These are phyloP conservation scores for Lordiphosa andalusiaca DNA, from an alignment of 2,888 invertebrate species.

Conservation along the genomic window DNA sequence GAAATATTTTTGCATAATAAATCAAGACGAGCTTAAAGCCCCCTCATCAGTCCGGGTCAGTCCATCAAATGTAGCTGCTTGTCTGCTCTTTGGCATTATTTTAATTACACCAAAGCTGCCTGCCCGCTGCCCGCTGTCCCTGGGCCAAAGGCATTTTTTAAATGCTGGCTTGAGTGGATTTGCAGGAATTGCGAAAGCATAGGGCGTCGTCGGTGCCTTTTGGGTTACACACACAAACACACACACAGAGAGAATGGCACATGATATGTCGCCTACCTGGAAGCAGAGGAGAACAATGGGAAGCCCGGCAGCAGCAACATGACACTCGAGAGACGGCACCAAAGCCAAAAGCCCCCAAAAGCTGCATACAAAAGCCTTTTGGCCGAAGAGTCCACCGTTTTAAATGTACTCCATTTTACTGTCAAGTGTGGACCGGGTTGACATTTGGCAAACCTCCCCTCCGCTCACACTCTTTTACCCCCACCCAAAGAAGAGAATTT, in stretches of 20 bases:
- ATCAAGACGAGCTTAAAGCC: conserved; percentile 62
- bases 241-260: conserved; percentile 31
- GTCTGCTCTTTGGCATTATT: conserved; percentile 56
- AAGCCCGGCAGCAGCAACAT: conserved; percentile 41
- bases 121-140: not conserved
- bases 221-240: conserved; percentile 8
- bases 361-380: conserved; percentile 51
- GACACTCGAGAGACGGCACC: conserved; percentile 49
- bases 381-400: conserved; percentile 42
- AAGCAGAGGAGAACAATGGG: conserved; percentile 44
- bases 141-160: conserved; percentile 60
- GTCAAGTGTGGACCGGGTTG: conserved; percentile 72
- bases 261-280: conserved; percentile 74
- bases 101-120: conserved; percentile 59
- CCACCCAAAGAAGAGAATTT: conserved; percentile 54
- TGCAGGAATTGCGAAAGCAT: conserved; percentile 15
- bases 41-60: conserved; percentile 10
- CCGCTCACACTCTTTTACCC: not conserved
- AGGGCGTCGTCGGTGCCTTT: conserved; percentile 8
- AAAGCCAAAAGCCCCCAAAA: conserved; percentile 47
- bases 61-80: conserved; percentile 46
- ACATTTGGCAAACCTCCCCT: conserved; percentile 52
- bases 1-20: conserved; percentile 74
- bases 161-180: conserved; percentile 42
- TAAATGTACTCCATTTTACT: conserved; percentile 76